Conservation (phyloP, 2,113 vertebrate genomes). For the Elgaria multicarinata region DNA sequence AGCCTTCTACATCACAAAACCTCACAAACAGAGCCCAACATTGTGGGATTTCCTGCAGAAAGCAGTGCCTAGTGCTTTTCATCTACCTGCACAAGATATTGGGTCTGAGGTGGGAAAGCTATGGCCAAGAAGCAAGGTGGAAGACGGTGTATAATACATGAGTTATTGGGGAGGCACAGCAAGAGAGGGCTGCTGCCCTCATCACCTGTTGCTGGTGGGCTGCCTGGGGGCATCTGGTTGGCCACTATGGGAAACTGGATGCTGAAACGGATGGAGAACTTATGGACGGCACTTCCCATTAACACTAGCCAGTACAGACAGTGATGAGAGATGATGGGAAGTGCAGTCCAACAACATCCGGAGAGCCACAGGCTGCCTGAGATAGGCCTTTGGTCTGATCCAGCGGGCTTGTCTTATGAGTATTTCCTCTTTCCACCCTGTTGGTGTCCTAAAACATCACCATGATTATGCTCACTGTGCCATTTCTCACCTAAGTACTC, state of each 20-base stretch:
- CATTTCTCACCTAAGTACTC: slow-evolving; percentile 92
- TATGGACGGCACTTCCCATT: too few species aligned
- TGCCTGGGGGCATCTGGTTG: background rate
- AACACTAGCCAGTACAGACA: too few species aligned
- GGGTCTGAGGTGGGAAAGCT: background rate
- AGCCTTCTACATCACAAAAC: background rate
- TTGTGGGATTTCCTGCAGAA: background rate
- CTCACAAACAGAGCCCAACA: background rate
- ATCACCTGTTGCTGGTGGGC: background rate
- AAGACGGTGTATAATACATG: background rate
- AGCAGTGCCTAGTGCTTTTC: background rate
- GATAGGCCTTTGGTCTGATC: background rate
- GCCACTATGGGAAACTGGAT: background rate
- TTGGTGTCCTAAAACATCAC: background rate
- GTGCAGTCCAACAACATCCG: too few species aligned
- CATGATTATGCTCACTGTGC: background rate
- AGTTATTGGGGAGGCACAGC: background rate
- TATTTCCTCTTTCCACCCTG: background rate
- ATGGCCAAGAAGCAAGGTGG: background rate
- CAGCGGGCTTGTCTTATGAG: background rate
- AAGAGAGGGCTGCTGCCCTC: background rate
- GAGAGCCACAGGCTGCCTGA: too few species aligned
- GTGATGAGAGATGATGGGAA: too few species aligned
- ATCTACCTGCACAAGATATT: background rate
- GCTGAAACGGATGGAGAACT: background rate